A percentile compares a stretch with the other conserved stretches of the same genome.
phyloP scores from a whole-genome alignment of 1,140 invertebrate genomes.

The Hypothenemus hampei region DNA sequence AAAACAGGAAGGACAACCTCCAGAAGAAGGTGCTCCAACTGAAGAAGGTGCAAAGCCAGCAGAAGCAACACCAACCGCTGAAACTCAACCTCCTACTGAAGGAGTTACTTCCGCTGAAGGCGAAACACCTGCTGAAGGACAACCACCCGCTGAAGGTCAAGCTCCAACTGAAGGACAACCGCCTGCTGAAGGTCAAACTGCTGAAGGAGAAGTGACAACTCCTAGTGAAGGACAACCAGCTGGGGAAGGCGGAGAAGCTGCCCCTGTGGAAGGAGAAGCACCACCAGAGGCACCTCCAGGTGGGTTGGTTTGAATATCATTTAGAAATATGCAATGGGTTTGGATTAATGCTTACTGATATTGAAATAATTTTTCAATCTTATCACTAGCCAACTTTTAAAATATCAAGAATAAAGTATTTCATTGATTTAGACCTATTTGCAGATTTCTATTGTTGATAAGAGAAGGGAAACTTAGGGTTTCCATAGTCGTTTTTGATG shows the following conservation, averaged over 20 bases:
- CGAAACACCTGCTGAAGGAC: conserved; percentile 42
- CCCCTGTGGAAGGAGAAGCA: conserved; percentile 37
- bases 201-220: conserved; percentile 31
- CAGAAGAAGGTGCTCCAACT: conserved; percentile 2
- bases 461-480: no score
- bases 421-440: no score
- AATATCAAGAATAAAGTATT: no score
- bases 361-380: no score
- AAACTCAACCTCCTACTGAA: conserved; percentile 14
- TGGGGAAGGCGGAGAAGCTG: conserved; percentile 30
- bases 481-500: not conserved
- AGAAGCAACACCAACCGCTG: not conserved
- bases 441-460: no score
- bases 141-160: conserved; percentile 48
- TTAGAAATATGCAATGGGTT: no score
- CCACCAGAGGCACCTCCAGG: conserved; percentile 32
- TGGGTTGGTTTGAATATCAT: no score
- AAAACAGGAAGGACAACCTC: conserved; percentile 4
- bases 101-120: conserved; percentile 16
- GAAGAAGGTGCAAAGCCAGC: not conserved
- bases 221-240: conserved; percentile 46
- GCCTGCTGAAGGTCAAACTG: conserved; percentile 35
- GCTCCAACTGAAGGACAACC: conserved; percentile 46
- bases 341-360: no score
- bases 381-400: no score